Percentiles rank a stretch among this genome's conserved stretches.
Evolutionary conservation across 2,888 invertebrate genomes (phyloP).

Genomic region (Augiades crinisus): DNA sequence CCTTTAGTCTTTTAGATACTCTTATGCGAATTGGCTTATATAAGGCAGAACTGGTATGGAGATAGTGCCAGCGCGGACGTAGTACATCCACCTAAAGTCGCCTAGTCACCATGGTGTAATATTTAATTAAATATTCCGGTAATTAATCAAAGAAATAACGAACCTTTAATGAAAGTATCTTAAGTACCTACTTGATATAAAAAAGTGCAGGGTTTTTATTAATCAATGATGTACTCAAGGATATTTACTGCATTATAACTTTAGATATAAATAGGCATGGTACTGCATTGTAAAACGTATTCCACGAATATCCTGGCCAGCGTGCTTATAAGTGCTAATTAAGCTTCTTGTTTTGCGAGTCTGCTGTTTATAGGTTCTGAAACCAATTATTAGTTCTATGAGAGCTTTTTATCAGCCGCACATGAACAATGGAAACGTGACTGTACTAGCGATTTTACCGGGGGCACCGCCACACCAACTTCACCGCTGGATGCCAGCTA

Average conservation of each 20-base stretch:
- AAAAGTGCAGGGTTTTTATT: too few relatives aligned
- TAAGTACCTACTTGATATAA: too few relatives aligned
- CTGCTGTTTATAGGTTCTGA: constrained; percentile 55
- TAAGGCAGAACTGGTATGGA: too few relatives aligned
- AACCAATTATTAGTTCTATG: constrained; percentile 71
- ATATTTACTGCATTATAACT: background rate
- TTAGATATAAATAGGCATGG: constrained; percentile 1
- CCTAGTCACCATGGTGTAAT: too few relatives aligned
- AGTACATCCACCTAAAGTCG: too few relatives aligned
- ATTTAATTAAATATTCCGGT: too few relatives aligned
- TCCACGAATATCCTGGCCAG: constrained; percentile 32
- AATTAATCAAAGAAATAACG: too few relatives aligned
- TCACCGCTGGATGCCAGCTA: constrained; percentile 37
- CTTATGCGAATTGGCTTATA: too few relatives aligned
- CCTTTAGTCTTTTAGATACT: too few relatives aligned
- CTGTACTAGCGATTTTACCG: constrained; percentile 61
- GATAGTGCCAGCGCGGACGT: too few relatives aligned
- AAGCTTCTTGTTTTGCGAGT: constrained; percentile 67
- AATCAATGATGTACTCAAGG: too few relatives aligned
- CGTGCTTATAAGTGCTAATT: constrained; percentile 69
- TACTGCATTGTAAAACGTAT: constrained; percentile 28
- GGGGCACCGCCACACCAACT: constrained; percentile 50
- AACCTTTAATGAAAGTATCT: too few relatives aligned
- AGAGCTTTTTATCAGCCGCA: constrained; percentile 68
- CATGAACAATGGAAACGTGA: constrained; percentile 78